Conservation (phyloP, 2,888 invertebrate species). For the Dryococelus australis region DNA sequence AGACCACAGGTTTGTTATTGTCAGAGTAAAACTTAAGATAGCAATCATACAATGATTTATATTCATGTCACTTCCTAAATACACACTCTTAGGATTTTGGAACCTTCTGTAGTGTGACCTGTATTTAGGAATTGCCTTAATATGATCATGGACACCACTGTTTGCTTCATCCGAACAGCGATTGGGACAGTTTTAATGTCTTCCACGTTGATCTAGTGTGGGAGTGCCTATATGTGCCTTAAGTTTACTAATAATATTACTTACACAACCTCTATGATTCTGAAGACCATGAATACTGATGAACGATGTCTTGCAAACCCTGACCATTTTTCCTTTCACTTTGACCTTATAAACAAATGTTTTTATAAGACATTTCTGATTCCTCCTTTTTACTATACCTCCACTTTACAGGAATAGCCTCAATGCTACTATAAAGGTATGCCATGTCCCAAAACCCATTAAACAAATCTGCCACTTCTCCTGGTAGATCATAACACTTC, state of each 20-base stretch:
- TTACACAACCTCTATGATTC: not conserved
- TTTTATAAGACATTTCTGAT: no score
- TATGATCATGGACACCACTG: no score
- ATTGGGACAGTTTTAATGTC: no score
- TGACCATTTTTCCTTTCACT: no score
- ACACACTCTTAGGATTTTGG: not conserved
- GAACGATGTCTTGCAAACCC: not conserved
- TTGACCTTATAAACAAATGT: no score
- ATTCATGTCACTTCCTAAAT: not conserved
- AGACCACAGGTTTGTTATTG: not conserved
- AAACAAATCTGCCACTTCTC: not conserved
- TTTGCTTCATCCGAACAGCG: no score
- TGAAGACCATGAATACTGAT: not conserved
- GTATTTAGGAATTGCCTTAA: not conserved
- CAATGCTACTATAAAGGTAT: not conserved
- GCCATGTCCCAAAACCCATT: constrained; percentile 4
- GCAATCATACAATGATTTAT: no score
- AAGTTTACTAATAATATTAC: no score
- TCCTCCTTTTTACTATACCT: not conserved
- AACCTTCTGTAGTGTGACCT: not conserved
- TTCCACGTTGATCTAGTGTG: no score
- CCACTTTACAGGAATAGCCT: not conserved
- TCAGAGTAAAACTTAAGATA: not conserved
- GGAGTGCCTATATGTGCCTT: no score
- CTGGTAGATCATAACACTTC: not conserved